phyloP scores from a whole-genome alignment of 2,113 vertebrate genomes.

The Heloderma charlesbogerti region DNA sequence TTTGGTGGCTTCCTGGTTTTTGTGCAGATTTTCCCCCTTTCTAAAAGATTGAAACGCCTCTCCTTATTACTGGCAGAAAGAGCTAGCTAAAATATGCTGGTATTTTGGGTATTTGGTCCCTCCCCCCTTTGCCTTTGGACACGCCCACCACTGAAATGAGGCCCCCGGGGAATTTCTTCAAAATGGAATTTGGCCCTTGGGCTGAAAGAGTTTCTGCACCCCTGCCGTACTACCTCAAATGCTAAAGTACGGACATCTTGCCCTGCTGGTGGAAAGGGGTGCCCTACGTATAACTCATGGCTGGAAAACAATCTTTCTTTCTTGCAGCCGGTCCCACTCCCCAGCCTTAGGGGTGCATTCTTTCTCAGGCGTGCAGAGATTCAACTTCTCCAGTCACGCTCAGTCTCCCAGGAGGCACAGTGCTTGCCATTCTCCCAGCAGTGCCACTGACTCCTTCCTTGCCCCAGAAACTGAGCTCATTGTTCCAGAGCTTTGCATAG shows the following conservation, averaged over 20 bases:
- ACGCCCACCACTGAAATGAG: too few species aligned
- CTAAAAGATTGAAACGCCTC: too few species aligned
- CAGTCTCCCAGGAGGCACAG: conserved; percentile 85
- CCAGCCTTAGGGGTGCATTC: conserved; percentile 93
- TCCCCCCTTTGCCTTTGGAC: too few species aligned
- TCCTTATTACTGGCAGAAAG: too few species aligned
- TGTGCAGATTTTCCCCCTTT: too few species aligned
- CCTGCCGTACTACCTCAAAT: too few species aligned
- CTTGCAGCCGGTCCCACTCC: conserved; percentile 92
- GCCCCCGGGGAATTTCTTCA: too few species aligned
- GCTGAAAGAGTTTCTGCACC: too few species aligned
- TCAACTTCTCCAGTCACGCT: conserved; percentile 88
- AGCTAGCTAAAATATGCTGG: too few species aligned
- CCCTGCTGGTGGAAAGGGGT: not conserved
- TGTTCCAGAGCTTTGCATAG: conserved; percentile 93
- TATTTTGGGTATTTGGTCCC: too few species aligned
- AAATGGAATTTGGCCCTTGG: too few species aligned
- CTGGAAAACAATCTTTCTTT: not conserved
- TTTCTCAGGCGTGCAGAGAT: conserved; percentile 89
- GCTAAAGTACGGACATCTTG: not conserved
- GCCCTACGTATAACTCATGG: not conserved
- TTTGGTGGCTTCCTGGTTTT: too few species aligned
- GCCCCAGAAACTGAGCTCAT: conserved; percentile 91
- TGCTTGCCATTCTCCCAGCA: conserved; percentile 85
- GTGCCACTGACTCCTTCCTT: conserved; percentile 83